Base-by-base conservation (phyloP, 1,140 invertebrate species). In the Monochamus saltuarius region DNA sequence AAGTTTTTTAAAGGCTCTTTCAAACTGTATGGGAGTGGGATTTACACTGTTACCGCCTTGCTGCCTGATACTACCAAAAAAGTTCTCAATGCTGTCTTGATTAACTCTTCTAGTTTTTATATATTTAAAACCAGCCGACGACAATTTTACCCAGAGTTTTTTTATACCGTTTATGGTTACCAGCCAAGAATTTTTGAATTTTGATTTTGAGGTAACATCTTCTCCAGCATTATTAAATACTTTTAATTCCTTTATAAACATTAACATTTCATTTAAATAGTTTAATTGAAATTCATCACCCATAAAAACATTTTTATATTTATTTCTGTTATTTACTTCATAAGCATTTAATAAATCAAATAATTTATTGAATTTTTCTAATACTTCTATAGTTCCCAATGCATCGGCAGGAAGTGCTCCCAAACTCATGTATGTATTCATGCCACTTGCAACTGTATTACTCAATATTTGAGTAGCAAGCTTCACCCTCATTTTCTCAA, bases 1-100 rank as follows among this genome's bases (percentile, higher is more conserved):
- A 61, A 11, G 54, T 54, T 61, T 49, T n/a, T 35, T 35, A 34
- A 61, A 55, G 39, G 43, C 39, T 50, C 45, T 55, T 56, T 55
- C 11, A 50, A 60, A 53, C 9, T 54, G 38, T 1, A 54, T 46
- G 35, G 58, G 58, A 8, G 56, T 40, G 1, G 56, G 49, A 29
- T 59, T 59, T 16, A 22, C 13, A 38, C 7, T 52, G 22, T 58
- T 39, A 29, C 22, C 46, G n/a, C 58, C 37, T 22, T 58, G 56
- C 17, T 58, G 56, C 11, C 56, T 42, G 9, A 53, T 17, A 45
- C 37, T 43, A 36, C 39, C 49, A 17, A 45, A 59, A 46, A 40
- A 59, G 11, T 40, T 40, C 39, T 11, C 14, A 19, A 29, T 11
- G 13, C 2, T 4, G 6, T 57, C 55, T 16, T 37, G 22, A 22